A percentile compares a stretch with the other conserved stretches of the same genome.
Evolutionary conservation across 2,888 invertebrate species (phyloP).

Genomic region (Acrobasis consociella): DNA sequence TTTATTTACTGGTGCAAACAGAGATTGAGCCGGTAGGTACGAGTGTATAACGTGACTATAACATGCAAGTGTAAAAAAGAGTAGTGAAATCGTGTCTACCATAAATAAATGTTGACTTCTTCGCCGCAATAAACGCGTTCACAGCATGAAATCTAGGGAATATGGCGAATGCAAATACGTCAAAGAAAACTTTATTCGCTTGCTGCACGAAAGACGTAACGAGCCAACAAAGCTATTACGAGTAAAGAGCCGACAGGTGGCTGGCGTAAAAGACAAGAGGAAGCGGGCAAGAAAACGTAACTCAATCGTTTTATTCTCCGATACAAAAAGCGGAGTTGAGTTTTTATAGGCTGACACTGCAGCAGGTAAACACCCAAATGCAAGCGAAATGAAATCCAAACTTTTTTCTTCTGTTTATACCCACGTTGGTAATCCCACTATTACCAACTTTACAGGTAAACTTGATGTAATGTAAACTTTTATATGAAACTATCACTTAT

Average conservation of each 20-base stretch:
- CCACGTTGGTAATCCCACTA: no score
- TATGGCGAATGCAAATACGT: slow-evolving; percentile 59
- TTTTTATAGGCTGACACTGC: no score
- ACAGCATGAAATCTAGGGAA: slow-evolving; percentile 42
- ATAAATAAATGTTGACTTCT: slow-evolving; percentile 24
- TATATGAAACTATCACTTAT: no score
- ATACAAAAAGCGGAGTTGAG: no score
- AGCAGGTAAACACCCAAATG: no score
- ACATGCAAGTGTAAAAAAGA: neutral
- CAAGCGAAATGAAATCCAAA: no score
- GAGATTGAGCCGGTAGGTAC: no score
- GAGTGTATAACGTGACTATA: neutral
- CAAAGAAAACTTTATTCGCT: slow-evolving; percentile 73
- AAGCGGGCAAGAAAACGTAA: neutral
- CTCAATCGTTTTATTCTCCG: no score
- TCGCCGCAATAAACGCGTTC: slow-evolving; percentile 27
- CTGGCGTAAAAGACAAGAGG: slow-evolving; percentile 39
- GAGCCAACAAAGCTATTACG: slow-evolving; percentile 73
- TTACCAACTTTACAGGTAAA: no score
- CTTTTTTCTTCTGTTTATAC: no score
- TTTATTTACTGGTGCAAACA: no score
- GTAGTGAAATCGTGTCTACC: slow-evolving; percentile 11
- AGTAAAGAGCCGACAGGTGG: slow-evolving; percentile 50
- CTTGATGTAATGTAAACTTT: no score
- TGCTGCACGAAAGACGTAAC: slow-evolving; percentile 64